Base-by-base conservation (phyloP, 2,113 vertebrate species). In the Larimichthys crocea region DNA sequence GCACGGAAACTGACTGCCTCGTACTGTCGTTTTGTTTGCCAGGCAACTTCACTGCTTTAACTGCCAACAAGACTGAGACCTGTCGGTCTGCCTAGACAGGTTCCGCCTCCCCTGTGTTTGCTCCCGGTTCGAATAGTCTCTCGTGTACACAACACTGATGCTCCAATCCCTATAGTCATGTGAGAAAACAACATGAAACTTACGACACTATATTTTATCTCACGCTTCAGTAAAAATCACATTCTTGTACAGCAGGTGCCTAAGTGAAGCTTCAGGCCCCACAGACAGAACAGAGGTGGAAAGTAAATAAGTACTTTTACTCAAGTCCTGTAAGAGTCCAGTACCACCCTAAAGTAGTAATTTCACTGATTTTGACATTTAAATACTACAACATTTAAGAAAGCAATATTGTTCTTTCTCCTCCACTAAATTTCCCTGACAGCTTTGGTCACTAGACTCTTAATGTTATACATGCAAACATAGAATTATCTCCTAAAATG, bases 51-150 rank as follows among this genome's bases (percentile, higher is more conserved):
- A 26, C 49, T n/a, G 24, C 69, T 74, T 76, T 80, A 94, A 93
- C 90, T 82, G 91, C 84, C 88, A 88, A 69, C 62, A 10, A 76
- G 44, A 4, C 59, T 49, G 80, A 86, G 91, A 96, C 95, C 91
- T 88, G 95, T 94, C 83, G 17, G 71, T 94, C 95, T 91, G 95
- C 94, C 92, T 93, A 24, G 90, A 94, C 95, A 68, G 88, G 95
- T 96, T 95, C 82, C 55, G 2, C 77, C 68, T 87, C 75, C 76
- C 50, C 66, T 24, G 3, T 86, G 59, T 76, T 82, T 82, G 22
- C 57, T 24, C 7, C 26, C 2, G 4, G 66, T 82, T 78, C 71
- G 0, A 66, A 82, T 59, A 83, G 76, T 1, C 10, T 26, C 66
- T 80, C 65, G 66, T 19, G 74, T 70, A 75, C 66, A 77, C 74